Conservation (phyloP, 2,113 vertebrate genomes). For the Aspiorhynchus laticeps region DNA sequence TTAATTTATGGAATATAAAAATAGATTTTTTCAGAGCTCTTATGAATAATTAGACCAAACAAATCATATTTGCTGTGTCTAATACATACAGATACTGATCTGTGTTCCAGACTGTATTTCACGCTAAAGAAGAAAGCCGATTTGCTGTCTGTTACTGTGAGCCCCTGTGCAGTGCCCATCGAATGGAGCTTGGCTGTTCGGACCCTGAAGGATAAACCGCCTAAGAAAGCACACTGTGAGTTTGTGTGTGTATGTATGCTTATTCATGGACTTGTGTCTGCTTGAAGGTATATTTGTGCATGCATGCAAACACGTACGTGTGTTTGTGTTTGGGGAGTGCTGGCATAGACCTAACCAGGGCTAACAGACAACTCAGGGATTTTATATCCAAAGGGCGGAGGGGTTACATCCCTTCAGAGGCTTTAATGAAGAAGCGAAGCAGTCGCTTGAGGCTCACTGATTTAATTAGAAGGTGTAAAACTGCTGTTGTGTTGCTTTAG, state of each 20-base stretch:
- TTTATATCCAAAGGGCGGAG: slow-evolving; percentile 19
- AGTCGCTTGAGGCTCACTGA: slow-evolving; percentile 35
- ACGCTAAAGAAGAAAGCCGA: slow-evolving; percentile 75
- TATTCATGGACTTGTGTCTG: not conserved
- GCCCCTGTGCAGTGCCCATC: slow-evolving; percentile 81
- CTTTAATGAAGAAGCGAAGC: slow-evolving; percentile 26
- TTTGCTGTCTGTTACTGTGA: slow-evolving; percentile 81
- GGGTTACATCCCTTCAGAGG: slow-evolving; percentile 29
- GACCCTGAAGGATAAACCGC: slow-evolving; percentile 74
- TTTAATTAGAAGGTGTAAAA: slow-evolving; percentile 45
- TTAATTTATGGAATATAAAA: not conserved
- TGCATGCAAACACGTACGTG: slow-evolving; percentile 2
- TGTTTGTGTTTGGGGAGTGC: slow-evolving; percentile 1
- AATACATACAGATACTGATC: not conserved
- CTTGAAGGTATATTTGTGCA: slow-evolving; percentile 13
- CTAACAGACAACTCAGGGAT: slow-evolving; percentile 34
- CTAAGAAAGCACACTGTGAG: slow-evolving; percentile 74
- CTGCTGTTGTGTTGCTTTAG: slow-evolving; percentile 45
- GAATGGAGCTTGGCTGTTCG: slow-evolving; percentile 81
- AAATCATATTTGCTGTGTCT: not conserved
- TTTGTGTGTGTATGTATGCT: slow-evolving; percentile 2
- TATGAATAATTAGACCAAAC: not conserved
- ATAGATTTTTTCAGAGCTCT: not conserved
- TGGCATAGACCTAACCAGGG: not conserved
- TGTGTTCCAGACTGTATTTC: slow-evolving; percentile 81